Conservation (phyloP, 2,888 invertebrate genomes). For the Dasysyrphus albostriatus region DNA sequence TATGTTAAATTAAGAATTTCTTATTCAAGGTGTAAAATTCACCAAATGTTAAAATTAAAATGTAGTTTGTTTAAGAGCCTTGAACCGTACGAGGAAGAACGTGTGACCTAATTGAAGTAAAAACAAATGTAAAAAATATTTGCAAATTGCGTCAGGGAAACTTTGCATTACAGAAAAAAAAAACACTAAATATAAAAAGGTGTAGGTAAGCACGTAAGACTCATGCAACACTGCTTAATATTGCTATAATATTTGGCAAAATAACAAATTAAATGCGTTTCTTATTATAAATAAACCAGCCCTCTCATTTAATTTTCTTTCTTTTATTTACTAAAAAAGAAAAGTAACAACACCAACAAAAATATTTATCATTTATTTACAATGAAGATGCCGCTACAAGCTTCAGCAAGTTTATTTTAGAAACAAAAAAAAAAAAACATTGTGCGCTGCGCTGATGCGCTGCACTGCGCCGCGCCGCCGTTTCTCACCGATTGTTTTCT, state of each 20-base stretch:
- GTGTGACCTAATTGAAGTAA: not conserved
- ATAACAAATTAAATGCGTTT: conserved; percentile 34
- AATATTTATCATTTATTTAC: conserved; percentile 14
- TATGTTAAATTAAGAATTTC: too few species aligned
- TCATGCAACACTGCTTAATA: not conserved
- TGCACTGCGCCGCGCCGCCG: not conserved
- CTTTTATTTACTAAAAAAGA: not conserved
- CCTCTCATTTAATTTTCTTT: conserved; percentile 26
- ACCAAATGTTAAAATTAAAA: too few species aligned
- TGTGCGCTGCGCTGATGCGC: not conserved
- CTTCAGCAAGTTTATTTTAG: not conserved
- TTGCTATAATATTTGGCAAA: conserved; percentile 13
- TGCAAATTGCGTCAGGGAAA: conserved; percentile 19
- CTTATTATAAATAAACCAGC: conserved; percentile 27
- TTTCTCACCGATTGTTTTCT: not conserved
- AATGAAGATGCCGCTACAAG: not conserved
- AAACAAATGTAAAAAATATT: not conserved
- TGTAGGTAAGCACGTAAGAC: not conserved
- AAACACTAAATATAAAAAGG: not conserved
- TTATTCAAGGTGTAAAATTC: too few species aligned
- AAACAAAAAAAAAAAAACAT: not conserved
- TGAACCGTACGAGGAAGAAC: not conserved
- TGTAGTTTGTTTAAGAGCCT: too few species aligned
- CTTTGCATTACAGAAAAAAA: not conserved
- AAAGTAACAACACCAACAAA: not conserved